These are phyloP conservation scores for Anniella stebbinsi DNA, from an alignment of 2,797 vertebrate genomes.

Conservation along the genomic window DNA sequence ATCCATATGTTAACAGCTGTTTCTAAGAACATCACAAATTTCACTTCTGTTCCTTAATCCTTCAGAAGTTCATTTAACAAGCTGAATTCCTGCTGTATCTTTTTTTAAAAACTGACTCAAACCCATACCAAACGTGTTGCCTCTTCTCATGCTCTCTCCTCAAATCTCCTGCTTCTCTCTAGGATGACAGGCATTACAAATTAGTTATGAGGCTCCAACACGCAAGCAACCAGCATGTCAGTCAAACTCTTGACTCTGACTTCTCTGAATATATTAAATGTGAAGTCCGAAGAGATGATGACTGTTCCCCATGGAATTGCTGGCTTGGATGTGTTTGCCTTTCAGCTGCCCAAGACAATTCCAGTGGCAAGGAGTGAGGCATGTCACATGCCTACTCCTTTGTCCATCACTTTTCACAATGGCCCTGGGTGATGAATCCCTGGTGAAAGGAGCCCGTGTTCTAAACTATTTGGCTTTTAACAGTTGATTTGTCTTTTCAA, in stretches of 20 bases:
- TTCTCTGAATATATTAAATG: slow-evolving; percentile 6
- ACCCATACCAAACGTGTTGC: neutral
- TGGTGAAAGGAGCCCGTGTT: slow-evolving; percentile 16
- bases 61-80: slow-evolving; percentile 33
- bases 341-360: slow-evolving; percentile 41
- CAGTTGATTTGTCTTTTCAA: slow-evolving; percentile 30
- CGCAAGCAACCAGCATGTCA: neutral
- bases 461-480: slow-evolving; percentile 48
- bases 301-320: slow-evolving; percentile 21
- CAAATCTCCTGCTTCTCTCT: neutral
- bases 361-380: slow-evolving; percentile 29
- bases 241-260: slow-evolving; percentile 24
- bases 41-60: slow-evolving; percentile 29
- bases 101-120: neutral
- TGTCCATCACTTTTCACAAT: slow-evolving; percentile 11
- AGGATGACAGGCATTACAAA: slow-evolving; percentile 18
- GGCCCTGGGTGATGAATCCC: neutral
- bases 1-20: slow-evolving; percentile 18
- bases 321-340: slow-evolving; percentile 37
- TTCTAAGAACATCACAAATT: neutral
- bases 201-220: slow-evolving; percentile 29
- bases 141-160: neutral
- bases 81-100: neutral
- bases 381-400: slow-evolving; percentile 39
- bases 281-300: slow-evolving; percentile 42